phyloP scores from a whole-genome alignment of 2,113 vertebrate species.

The Pelobates fuscus region DNA sequence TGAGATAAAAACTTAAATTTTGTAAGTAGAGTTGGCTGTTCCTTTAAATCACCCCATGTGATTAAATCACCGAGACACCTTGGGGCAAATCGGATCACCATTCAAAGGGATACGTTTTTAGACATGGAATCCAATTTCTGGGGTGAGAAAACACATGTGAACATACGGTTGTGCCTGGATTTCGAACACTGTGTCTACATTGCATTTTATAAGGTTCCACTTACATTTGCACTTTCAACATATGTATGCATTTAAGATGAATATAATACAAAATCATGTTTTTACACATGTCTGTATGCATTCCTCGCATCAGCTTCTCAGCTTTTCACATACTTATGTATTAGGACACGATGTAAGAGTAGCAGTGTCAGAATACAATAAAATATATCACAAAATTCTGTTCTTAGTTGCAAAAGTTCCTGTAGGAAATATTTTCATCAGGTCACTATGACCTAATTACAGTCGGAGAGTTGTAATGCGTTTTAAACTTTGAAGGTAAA shows the following conservation, averaged over 20 bases:
- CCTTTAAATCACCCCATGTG: background rate
- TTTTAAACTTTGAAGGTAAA: conserved; percentile 22
- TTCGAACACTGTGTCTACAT: background rate
- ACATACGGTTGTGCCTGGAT: background rate
- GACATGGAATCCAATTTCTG: background rate
- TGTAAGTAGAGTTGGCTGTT: background rate
- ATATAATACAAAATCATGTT: conserved; percentile 8
- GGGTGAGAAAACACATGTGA: conserved; percentile 6
- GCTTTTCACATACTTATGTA: conserved; percentile 28
- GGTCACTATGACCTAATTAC: conserved; percentile 29
- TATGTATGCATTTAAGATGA: conserved; percentile 36
- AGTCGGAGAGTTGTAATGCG: background rate
- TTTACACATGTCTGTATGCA: conserved; percentile 2
- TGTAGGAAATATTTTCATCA: conserved; percentile 34
- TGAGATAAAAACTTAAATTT: background rate
- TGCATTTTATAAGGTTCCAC: background rate
- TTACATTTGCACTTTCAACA: conserved; percentile 7
- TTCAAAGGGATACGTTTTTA: background rate
- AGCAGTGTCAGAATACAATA: conserved; percentile 26
- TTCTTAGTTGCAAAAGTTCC: conserved; percentile 6
- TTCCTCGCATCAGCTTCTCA: conserved; percentile 20
- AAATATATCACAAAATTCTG: conserved; percentile 35
- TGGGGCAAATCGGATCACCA: conserved; percentile 31
- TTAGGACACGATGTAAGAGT: conserved; percentile 10
- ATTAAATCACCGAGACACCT: background rate